phyloP scores from a whole-genome alignment of 2,113 vertebrate genomes.

The Caloenas nicobarica region DNA sequence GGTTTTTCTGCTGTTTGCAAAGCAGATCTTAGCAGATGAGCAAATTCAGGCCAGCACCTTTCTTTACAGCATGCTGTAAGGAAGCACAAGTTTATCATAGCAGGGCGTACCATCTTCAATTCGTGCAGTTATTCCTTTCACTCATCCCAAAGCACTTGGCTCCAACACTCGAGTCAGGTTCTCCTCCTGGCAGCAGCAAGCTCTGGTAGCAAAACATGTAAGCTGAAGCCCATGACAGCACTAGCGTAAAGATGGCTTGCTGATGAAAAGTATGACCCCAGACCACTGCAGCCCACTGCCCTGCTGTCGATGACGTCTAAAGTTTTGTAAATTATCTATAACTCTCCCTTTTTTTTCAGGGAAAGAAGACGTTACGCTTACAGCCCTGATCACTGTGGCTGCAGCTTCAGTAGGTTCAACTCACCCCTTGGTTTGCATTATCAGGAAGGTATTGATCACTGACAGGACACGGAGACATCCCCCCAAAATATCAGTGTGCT shows the following conservation, averaged over 20 bases:
- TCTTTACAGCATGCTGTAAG: neutral
- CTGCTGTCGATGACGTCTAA: neutral
- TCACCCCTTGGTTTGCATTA: neutral
- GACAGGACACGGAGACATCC: neutral
- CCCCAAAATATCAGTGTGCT: neutral
- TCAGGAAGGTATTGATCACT: neutral
- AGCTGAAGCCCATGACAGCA: neutral
- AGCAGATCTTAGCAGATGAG: neutral
- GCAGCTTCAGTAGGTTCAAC: neutral
- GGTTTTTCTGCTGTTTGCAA: neutral
- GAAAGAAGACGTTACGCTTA: neutral
- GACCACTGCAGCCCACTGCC: too few species aligned
- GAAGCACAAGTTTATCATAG: neutral
- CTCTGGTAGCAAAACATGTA: neutral
- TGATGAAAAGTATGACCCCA: neutral
- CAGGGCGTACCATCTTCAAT: neutral
- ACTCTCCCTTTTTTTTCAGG: neutral
- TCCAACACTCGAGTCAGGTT: neutral
- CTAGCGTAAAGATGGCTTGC: rapidly evolving
- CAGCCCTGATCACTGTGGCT: neutral
- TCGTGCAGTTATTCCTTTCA: neutral
- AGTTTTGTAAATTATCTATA: neutral
- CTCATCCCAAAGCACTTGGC: neutral
- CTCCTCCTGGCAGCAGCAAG: neutral
- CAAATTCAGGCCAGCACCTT: neutral